Evolutionary conservation across 1,140 invertebrate species (phyloP), one percentile per base, ranked within the genome.

Genomic region (Tenebrio molitor): DNA sequence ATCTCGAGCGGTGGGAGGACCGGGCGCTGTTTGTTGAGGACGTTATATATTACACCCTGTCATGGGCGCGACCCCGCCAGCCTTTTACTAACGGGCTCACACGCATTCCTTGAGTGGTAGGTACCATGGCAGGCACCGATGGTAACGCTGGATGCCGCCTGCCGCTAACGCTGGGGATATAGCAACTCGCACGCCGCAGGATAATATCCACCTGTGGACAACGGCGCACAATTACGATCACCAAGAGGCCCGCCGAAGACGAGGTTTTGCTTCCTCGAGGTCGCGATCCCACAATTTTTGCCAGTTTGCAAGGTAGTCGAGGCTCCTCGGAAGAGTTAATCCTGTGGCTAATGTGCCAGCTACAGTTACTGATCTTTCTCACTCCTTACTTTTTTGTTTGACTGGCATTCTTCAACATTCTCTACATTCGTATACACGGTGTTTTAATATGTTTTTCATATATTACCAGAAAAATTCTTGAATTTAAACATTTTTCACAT

Each of bases 21-120:
- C 64, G 75, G 75, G 73, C 77, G 77, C 73, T 76, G 75, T 78
- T 78, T 78, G 77, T 75, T 75, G 75, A 78, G 76, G 77, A 76
- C 74, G 75, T 78, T 78, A 78, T 78, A 78, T 78, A 78, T 78
- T 78, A 78, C 75, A 78, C 75, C 77, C 77, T 78, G 77, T 78
- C 77, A 78, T 71, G 71, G 76, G 74, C 74, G 73, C 74, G 69
- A 70, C 74, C 58, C 71, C 71, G 69, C 72, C 74, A 72, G 71
- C 67, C 74, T 73, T 68, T 69, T 75, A 75, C 74, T 75, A 75
- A 75, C 74, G 71, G 74, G 67, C 74, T 75, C 74, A 67, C 71
- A 75, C 74, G 71, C 74, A 75, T 75, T 75, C 74, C 64, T 75
- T 70, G 46, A 73, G 71, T 75, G 74, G 74, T 75, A 75, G 74